Percentiles rank a stretch among this genome's conserved stretches.
phyloP scores from a whole-genome alignment of 2,113 vertebrate species.

The Terrapene triunguis region DNA sequence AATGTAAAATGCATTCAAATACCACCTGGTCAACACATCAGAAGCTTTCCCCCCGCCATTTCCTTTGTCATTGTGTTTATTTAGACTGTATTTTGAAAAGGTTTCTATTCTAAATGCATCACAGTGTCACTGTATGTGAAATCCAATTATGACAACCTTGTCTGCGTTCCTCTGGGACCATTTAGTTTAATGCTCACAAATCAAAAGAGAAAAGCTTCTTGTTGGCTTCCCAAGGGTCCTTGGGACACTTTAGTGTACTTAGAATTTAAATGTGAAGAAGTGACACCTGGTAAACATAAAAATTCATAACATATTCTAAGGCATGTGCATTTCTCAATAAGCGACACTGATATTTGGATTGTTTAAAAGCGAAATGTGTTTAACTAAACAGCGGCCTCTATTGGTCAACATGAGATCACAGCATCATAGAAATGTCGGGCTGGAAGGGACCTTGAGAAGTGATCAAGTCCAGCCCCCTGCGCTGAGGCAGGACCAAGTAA shows the following conservation, averaged over 20 bases:
- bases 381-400: neutral
- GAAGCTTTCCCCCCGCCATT: neutral
- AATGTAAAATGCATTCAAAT: neutral
- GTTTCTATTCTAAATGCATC: neutral
- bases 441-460: too few species aligned
- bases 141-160: neutral
- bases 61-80: neutral
- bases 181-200: neutral
- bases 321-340: neutral
- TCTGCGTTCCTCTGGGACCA: neutral
- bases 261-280: neutral
- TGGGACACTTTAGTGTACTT: neutral
- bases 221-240: neutral
- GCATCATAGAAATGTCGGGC: too few species aligned
- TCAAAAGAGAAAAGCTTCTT: neutral
- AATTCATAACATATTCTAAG: neutral
- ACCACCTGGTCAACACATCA: fast-evolving
- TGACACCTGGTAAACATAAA: neutral
- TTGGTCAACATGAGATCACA: neutral
- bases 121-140: neutral
- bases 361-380: neutral
- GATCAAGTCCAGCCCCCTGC: too few species aligned
- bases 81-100: neutral
- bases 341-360: neutral
- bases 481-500: too few species aligned